A percentile compares a stretch with the other conserved stretches of the same genome.
Evolutionary conservation across 1,140 invertebrate species (phyloP).

Genomic region (Zaprionus kolodkinae): DNA sequence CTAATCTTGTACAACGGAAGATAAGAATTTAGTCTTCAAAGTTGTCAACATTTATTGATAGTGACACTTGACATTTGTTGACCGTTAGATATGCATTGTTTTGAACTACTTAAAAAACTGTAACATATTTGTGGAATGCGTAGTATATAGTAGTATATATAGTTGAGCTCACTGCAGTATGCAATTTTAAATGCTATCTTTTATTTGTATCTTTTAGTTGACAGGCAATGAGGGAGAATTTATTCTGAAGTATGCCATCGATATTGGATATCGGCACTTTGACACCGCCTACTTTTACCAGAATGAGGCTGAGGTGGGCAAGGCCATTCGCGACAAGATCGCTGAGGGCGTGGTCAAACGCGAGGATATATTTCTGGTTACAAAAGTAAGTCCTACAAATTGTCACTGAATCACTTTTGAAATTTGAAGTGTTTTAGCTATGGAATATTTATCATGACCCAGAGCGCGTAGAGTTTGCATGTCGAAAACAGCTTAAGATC

Average conservation of each 20-base stretch:
- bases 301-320: conserved; percentile 91
- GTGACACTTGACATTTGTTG: conserved; percentile 4
- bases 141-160: neutral
- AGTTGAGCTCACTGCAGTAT: too few species aligned
- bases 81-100: neutral
- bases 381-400: conserved; percentile 86
- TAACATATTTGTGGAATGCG: neutral
- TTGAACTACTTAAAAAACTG: conserved; percentile 2
- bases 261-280: conserved; percentile 92
- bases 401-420: neutral
- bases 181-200: too few species aligned
- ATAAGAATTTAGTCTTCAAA: neutral
- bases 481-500: conserved; percentile 85
- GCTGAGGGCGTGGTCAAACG: conserved; percentile 88
- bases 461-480: conserved; percentile 84
- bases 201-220: conserved; percentile 84
- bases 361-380: conserved; percentile 94
- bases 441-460: conserved; percentile 85
- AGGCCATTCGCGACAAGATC: conserved; percentile 88
- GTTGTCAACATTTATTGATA: conserved; percentile 1
- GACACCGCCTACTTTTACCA: conserved; percentile 92
- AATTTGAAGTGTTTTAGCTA: conserved; percentile 58
- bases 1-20: neutral
- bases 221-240: conserved; percentile 87
- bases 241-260: conserved; percentile 89